phyloP scores from a whole-genome alignment of 64 coral and sea anemone species.

The Orbicella faveolata region DNA sequence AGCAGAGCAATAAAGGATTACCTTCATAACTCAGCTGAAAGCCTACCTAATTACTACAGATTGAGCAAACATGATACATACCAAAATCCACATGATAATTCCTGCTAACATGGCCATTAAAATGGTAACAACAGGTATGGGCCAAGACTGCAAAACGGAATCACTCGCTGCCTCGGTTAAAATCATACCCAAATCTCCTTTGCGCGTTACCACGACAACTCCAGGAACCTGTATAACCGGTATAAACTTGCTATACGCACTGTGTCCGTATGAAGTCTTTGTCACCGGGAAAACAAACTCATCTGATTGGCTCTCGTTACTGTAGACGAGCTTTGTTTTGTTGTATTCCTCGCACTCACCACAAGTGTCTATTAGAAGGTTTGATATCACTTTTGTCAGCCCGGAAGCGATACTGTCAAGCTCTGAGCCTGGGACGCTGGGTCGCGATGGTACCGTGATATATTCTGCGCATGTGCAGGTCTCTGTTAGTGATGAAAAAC shows the following conservation, averaged over 20 bases:
- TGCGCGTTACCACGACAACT: conserved; percentile 18
- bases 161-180: not conserved
- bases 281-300: conserved; percentile 7
- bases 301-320: not conserved
- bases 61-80: not conserved
- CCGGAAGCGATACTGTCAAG: not conserved
- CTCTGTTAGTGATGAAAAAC: not conserved
- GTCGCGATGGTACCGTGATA: not conserved
- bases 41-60: too few relatives aligned
- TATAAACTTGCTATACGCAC: conserved; percentile 32
- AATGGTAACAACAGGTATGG: not conserved
- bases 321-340: not conserved
- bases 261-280: conserved; percentile 26
- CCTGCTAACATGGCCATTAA: conserved; percentile 24
- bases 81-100: conserved; percentile 37
- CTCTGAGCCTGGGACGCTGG: not conserved
- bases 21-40: too few relatives aligned
- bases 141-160: conserved; percentile 32
- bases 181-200: not conserved
- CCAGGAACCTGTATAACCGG: conserved; percentile 38
- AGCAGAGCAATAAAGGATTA: too few relatives aligned
- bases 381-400: not conserved
- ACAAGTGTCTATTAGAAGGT: not conserved
- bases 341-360: conserved; percentile 1
- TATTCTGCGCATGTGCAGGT: conserved; percentile 2